Evolutionary conservation across 1,140 invertebrate species (phyloP).

Genomic region (Tribolium castaneum): DNA sequence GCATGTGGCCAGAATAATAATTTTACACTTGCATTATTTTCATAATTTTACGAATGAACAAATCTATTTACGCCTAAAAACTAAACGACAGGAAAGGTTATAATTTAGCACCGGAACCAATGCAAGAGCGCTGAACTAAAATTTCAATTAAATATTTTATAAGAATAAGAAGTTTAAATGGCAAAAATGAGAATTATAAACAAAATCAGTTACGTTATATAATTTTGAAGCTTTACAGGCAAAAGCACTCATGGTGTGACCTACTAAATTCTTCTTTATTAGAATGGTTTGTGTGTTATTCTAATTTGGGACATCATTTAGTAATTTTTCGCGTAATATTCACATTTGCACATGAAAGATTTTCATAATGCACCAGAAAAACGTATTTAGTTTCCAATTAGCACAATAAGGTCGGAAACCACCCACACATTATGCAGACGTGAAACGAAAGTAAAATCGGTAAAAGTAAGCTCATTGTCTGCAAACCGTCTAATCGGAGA

Average conservation of each 20-base stretch:
- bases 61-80: background rate
- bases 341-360: background rate
- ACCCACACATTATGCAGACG: background rate
- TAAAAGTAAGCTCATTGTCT: constrained; percentile 24
- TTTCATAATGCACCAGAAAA: background rate
- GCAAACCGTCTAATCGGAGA: constrained; percentile 1
- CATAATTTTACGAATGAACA: background rate
- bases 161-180: background rate
- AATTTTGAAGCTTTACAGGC: background rate
- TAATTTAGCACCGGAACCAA: background rate
- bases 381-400: background rate
- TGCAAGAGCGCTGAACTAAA: background rate
- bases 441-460: constrained; percentile 2
- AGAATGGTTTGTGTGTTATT: background rate
- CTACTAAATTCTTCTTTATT: background rate
- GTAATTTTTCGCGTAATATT: background rate
- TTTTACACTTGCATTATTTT: background rate
- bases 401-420: background rate
- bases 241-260: background rate
- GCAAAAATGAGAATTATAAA: background rate
- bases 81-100: background rate
- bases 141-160: background rate
- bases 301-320: background rate
- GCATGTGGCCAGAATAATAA: background rate
- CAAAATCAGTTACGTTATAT: background rate